phyloP scores from a whole-genome alignment of 2,888 invertebrate genomes.

The Alloplasta piceator region DNA sequence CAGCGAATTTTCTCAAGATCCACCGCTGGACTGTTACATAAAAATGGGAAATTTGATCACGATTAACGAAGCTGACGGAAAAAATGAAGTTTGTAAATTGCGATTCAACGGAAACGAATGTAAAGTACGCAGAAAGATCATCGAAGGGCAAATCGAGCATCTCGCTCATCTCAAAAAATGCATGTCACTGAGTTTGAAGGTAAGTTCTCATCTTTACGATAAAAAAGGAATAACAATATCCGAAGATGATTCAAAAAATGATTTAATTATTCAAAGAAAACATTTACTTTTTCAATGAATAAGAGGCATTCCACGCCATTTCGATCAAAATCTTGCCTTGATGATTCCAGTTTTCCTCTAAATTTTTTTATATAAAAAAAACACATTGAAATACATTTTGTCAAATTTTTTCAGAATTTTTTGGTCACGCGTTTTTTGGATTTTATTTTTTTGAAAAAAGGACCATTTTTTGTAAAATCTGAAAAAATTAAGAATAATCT shows the following conservation, averaged over 20 bases:
- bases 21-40: background rate
- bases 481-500: too few relatives aligned
- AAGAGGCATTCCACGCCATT: too few relatives aligned
- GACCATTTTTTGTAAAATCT: too few relatives aligned
- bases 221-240: too few relatives aligned
- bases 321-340: too few relatives aligned
- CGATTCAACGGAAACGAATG: slow-evolving; percentile 6
- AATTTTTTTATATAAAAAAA: too few relatives aligned
- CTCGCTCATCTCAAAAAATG: slow-evolving; percentile 61
- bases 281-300: slow-evolving; percentile 62
- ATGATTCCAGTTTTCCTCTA: too few relatives aligned
- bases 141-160: background rate
- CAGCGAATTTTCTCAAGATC: slow-evolving; percentile 8
- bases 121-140: slow-evolving; percentile 3
- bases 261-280: slow-evolving; percentile 69
- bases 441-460: too few relatives aligned
- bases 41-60: background rate
- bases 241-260: too few relatives aligned
- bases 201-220: slow-evolving; percentile 45
- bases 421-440: too few relatives aligned
- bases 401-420: too few relatives aligned
- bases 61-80: slow-evolving; percentile 33
- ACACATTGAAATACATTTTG: too few relatives aligned
- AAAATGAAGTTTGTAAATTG: background rate
- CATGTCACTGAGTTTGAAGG: slow-evolving; percentile 65